phyloP scores from a whole-genome alignment of 2,797 vertebrate species.

The Poecilia wingei region DNA sequence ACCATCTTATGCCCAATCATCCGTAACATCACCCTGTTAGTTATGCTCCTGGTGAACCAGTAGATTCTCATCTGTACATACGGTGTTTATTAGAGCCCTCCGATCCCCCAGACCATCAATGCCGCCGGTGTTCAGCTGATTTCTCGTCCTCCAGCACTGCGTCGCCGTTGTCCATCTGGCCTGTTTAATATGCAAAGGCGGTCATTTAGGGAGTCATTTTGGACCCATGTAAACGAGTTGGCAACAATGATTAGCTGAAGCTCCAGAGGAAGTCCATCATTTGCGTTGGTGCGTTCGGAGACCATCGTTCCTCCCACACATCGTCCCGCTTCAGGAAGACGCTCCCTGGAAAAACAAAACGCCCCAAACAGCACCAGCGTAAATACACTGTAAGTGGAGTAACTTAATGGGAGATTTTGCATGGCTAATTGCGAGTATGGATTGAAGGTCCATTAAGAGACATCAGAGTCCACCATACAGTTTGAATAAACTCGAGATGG shows the following conservation, averaged over 20 bases:
- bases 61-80: slow-evolving; percentile 62
- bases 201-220: slow-evolving; percentile 79
- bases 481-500: slow-evolving; percentile 76
- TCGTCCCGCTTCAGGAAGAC: slow-evolving; percentile 50
- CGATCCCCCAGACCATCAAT: slow-evolving; percentile 55
- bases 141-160: slow-evolving; percentile 65
- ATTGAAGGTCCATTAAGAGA: slow-evolving; percentile 81
- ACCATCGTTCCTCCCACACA: slow-evolving; percentile 58
- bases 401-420: slow-evolving; percentile 79
- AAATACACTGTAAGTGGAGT: slow-evolving; percentile 76
- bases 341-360: slow-evolving; percentile 40
- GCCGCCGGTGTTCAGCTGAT: slow-evolving; percentile 55
- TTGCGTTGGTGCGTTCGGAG: slow-evolving; percentile 66
- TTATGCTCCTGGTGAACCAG: slow-evolving; percentile 73
- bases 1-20: neutral
- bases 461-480: slow-evolving; percentile 73
- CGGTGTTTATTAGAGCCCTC: slow-evolving; percentile 55
- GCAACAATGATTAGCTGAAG: slow-evolving; percentile 78
- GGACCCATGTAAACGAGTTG: slow-evolving; percentile 80
- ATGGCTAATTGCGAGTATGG: slow-evolving; percentile 81
- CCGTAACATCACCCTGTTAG: slow-evolving; percentile 64
- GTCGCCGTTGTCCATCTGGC: slow-evolving; percentile 75
- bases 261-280: slow-evolving; percentile 74
- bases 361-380: slow-evolving; percentile 62
- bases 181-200: slow-evolving; percentile 81